Conservation (phyloP, 2,113 vertebrate genomes). For the Alouatta palliata region DNA sequence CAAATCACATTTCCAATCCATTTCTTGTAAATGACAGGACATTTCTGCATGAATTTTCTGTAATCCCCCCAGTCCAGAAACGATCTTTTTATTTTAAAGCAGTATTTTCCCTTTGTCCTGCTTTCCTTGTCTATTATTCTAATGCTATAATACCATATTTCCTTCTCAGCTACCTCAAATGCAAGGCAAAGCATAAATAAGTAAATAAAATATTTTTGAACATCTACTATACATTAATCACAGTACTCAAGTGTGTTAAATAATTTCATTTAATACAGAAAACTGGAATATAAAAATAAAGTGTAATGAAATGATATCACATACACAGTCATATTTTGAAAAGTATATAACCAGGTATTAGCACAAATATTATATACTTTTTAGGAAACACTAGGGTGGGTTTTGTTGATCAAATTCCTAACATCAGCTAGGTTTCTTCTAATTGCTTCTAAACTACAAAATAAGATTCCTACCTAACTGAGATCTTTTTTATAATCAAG, state of each 20-base stretch:
- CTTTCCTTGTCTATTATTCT: conserved; percentile 39
- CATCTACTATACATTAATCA: background rate
- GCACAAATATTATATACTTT: background rate
- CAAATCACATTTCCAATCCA: background rate
- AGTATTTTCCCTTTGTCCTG: background rate
- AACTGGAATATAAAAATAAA: conserved; percentile 21
- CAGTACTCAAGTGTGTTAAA: background rate
- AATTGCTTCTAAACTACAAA: conserved; percentile 30
- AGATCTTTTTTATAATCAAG: conserved; percentile 38
- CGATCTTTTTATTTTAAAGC: background rate
- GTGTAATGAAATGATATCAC: background rate
- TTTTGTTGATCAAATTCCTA: background rate
- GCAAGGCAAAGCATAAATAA: background rate
- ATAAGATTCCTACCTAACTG: background rate
- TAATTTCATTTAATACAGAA: conserved; percentile 34
- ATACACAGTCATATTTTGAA: background rate
- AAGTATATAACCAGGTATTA: background rate
- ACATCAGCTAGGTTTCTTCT: background rate
- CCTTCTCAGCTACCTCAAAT: background rate
- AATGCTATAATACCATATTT: background rate
- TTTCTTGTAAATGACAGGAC: background rate
- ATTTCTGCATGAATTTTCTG: background rate
- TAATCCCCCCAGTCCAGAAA: background rate
- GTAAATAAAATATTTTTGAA: background rate
- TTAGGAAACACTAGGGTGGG: background rate